Evolutionary conservation across 2,888 invertebrate species (phyloP).

Genomic region (Slavum lentiscoides): DNA sequence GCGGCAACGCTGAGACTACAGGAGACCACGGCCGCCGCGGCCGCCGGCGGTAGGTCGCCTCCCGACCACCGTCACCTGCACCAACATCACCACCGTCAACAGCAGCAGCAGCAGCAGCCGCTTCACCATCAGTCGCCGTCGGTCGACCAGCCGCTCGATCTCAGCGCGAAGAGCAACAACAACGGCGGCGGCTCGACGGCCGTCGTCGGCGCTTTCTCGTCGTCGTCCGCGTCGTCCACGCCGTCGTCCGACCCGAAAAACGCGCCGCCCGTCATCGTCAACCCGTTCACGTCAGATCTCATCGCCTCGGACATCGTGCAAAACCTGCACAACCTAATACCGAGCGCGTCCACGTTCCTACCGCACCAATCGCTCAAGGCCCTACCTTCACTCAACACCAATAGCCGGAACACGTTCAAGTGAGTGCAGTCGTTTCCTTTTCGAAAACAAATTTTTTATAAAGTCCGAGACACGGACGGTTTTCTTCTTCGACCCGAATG

Average conservation of each 20-base stretch:
- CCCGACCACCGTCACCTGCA: slow-evolving; percentile 6
- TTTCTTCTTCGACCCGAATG: too few relatives aligned
- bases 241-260: slow-evolving; percentile 56
- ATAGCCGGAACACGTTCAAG: slow-evolving; percentile 50
- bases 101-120: slow-evolving; percentile 55
- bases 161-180: slow-evolving; percentile 73
- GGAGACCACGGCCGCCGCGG: slow-evolving; percentile 36
- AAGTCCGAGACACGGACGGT: background rate
- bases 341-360: slow-evolving; percentile 41
- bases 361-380: slow-evolving; percentile 40
- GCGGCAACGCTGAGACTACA: slow-evolving; percentile 55
- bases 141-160: slow-evolving; percentile 79
- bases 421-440: slow-evolving; percentile 15
- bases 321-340: slow-evolving; percentile 23
- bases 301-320: slow-evolving; percentile 35
- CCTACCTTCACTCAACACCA: slow-evolving; percentile 23
- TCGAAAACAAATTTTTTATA: background rate
- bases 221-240: slow-evolving; percentile 56
- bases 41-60: background rate
- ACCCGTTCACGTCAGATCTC: slow-evolving; percentile 52
- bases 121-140: slow-evolving; percentile 60
- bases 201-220: slow-evolving; percentile 26
- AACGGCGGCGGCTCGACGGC: slow-evolving; percentile 58
- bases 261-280: slow-evolving; percentile 28
- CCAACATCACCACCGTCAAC: slow-evolving; percentile 62